Percentiles rank a stretch among this genome's conserved stretches.
phyloP scores from a whole-genome alignment of 2,797 vertebrate genomes.

The Paedocypris micromegethes region DNA sequence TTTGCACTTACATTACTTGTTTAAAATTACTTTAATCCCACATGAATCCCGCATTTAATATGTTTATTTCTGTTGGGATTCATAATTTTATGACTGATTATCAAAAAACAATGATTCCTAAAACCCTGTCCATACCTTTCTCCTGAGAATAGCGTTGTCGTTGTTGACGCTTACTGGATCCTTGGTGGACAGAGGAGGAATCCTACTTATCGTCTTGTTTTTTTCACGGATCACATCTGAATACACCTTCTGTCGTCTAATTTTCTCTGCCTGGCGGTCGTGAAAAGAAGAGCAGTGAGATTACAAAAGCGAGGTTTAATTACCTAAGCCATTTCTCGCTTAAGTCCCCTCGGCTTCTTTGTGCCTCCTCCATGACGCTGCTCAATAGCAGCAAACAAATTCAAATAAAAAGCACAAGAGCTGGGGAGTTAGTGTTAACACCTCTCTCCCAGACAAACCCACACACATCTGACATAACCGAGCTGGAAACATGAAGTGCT shows the following conservation, averaged over 20 bases:
- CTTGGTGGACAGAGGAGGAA: constrained; percentile 55
- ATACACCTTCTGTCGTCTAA: constrained; percentile 81
- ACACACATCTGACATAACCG: constrained; percentile 23
- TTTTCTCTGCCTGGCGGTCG: constrained; percentile 76
- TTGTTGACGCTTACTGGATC: constrained; percentile 57
- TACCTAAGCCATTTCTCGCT: constrained; percentile 67
- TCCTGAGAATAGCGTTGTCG: constrained; percentile 61
- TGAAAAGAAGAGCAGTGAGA: constrained; percentile 55
- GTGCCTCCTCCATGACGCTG: constrained; percentile 51
- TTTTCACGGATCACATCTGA: constrained; percentile 77
- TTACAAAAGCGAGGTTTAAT: constrained; percentile 69
- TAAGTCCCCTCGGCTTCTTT: constrained; percentile 58
- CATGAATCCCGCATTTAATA: too few relatives aligned
- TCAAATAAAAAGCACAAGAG: constrained; percentile 59
- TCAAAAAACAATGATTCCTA: too few relatives aligned
- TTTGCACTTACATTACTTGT: too few relatives aligned
- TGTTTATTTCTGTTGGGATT: too few relatives aligned
- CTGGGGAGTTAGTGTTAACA: constrained; percentile 60
- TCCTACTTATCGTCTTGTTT: constrained; percentile 73
- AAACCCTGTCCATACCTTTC: constrained; percentile 68
- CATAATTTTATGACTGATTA: too few relatives aligned
- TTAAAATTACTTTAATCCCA: too few relatives aligned
- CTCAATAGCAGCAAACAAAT: constrained; percentile 57
- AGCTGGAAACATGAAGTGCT: constrained; percentile 44
- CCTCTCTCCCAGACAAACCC: constrained; percentile 45